These are phyloP conservation scores for Rhodeus uyekii DNA, from an alignment of 2,797 vertebrate species.

Conservation along the genomic window DNA sequence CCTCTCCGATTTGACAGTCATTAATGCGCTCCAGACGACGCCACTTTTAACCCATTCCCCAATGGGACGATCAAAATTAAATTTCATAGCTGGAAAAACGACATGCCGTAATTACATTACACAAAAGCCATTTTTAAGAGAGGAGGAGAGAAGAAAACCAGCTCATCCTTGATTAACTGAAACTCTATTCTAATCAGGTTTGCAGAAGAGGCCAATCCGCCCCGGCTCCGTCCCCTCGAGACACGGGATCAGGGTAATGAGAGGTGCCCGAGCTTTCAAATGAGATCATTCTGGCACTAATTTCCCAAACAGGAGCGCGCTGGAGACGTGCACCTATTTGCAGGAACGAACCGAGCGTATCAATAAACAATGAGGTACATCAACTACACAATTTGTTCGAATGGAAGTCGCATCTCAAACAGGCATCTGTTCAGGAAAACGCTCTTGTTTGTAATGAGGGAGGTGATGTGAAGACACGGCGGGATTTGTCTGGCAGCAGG, in stretches of 20 bases:
- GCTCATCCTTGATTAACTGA: conserved; percentile 60
- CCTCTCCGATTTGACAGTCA: not conserved
- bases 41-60: conserved; percentile 25
- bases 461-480: conserved; percentile 48
- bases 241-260: conserved; percentile 57
- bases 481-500: conserved; percentile 34
- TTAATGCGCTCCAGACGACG: not conserved
- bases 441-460: conserved; percentile 29
- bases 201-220: conserved; percentile 54
- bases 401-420: conserved; percentile 33
- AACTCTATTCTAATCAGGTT: conserved; percentile 64
- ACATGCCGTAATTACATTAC: conserved; percentile 61
- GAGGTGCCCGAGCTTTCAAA: conserved; percentile 54
- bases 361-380: conserved; percentile 54
- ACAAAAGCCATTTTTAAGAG: conserved; percentile 58
- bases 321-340: conserved; percentile 48
- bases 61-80: conserved; percentile 42
- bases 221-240: conserved; percentile 36
- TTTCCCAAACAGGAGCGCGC: conserved; percentile 55
- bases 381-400: conserved; percentile 47
- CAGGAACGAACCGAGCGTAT: conserved; percentile 41
- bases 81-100: conserved; percentile 49
- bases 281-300: conserved; percentile 60
- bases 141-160: conserved; percentile 38
- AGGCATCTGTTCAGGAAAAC: conserved; percentile 36